A percentile compares a stretch with the other conserved stretches of the same genome.
phyloP scores from a whole-genome alignment of 2,888 invertebrate species.

The Andrena haemorrhoa region DNA sequence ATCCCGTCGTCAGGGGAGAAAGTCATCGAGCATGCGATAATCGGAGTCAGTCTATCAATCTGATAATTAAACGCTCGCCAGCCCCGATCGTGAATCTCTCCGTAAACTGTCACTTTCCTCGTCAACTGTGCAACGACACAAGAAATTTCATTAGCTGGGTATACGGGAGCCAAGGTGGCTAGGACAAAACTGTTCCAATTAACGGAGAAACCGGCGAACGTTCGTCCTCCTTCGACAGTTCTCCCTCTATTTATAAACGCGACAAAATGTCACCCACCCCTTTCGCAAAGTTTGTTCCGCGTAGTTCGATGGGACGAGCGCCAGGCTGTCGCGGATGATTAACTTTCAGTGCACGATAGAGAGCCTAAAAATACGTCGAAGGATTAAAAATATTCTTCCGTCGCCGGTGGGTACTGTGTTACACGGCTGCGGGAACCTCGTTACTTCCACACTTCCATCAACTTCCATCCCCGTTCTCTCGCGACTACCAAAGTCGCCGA shows the following conservation, averaged over 20 bases:
- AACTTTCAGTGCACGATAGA: conserved; percentile 13
- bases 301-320: conserved; percentile 46
- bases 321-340: conserved; percentile 26
- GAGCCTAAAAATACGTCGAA: conserved; percentile 39
- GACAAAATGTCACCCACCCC: conserved; percentile 33
- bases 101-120: conserved; percentile 24
- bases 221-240: not conserved
- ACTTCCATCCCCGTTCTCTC: too few relatives aligned
- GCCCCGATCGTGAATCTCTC: conserved; percentile 17
- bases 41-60: conserved; percentile 55
- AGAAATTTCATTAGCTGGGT: conserved; percentile 26
- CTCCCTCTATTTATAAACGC: conserved; percentile 39
- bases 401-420: not conserved
- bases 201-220: not conserved
- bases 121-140: conserved; percentile 15
- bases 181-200: not conserved
- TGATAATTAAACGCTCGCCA: conserved; percentile 49
- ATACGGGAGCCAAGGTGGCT: not conserved
- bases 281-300: conserved; percentile 40
- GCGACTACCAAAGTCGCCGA: too few relatives aligned
- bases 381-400: conserved; percentile 42
- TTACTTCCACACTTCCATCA: too few relatives aligned
- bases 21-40: conserved; percentile 55
- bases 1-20: conserved; percentile 49
- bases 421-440: too few relatives aligned